Percentiles rank a stretch among this genome's conserved stretches.
Evolutionary conservation across 1,140 invertebrate genomes (phyloP).

Genomic region (Chrysoperla carnea): DNA sequence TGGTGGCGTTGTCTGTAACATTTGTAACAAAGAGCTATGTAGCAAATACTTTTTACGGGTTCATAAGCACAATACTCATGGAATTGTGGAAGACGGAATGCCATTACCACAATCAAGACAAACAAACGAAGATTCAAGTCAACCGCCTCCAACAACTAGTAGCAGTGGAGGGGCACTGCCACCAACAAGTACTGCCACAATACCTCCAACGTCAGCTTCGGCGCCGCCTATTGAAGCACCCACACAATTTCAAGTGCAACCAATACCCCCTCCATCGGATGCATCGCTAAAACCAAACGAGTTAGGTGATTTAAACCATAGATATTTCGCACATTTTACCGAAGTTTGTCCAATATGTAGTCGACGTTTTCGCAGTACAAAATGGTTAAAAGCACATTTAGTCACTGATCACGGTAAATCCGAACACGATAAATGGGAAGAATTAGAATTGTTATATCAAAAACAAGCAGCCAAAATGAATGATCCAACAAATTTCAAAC

Average conservation of each 20-base stretch:
- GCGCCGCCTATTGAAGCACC: conserved; percentile 24
- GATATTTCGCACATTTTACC: conserved; percentile 50
- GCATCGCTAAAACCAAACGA: conserved; percentile 26
- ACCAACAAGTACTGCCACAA: conserved; percentile 11
- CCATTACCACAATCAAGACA: conserved; percentile 29
- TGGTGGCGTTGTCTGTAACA: conserved; percentile 86
- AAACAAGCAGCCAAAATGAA: conserved; percentile 14
- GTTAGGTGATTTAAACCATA: conserved; percentile 34
- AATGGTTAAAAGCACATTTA: conserved; percentile 80
- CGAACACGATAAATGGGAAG: conserved; percentile 51
- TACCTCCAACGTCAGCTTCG: conserved; percentile 8
- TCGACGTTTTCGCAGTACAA: conserved; percentile 71
- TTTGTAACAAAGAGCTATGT: conserved; percentile 93
- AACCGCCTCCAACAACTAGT: conserved; percentile 5
- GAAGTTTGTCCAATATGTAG: conserved; percentile 77
- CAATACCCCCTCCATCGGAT: conserved; percentile 8
- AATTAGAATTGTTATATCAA: conserved; percentile 28
- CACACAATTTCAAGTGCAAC: conserved; percentile 11
- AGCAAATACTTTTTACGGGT: conserved; percentile 94
- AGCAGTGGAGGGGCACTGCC: conserved; percentile 9
- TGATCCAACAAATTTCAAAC: conserved; percentile 12
- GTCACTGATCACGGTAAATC: conserved; percentile 67
- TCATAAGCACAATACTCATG: conserved; percentile 96
- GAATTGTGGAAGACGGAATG: conserved; percentile 60
- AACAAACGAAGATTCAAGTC: conserved; percentile 23